Conservation (phyloP, 1,140 invertebrate genomes). For the Diploscapter pachys region DNA sequence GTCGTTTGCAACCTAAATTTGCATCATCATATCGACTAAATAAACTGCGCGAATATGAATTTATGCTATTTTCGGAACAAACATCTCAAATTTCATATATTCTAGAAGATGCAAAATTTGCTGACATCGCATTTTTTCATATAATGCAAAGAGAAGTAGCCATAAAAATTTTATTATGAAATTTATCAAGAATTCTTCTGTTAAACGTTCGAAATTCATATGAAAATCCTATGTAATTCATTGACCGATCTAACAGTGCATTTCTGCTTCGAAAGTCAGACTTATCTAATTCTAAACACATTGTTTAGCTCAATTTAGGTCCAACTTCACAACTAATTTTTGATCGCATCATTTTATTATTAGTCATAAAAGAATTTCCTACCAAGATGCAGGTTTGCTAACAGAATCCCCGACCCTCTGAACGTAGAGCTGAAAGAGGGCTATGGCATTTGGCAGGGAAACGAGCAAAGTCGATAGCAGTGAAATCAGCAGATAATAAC, state of each 20-base stretch:
- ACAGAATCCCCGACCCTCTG: conserved; percentile 25
- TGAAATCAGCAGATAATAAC: conserved; percentile 32
- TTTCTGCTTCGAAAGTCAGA: too few species aligned
- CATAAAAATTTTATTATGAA: too few species aligned
- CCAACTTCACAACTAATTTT: not conserved
- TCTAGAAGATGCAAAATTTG: too few species aligned
- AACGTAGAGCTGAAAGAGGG: conserved; percentile 20
- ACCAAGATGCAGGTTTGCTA: conserved; percentile 23
- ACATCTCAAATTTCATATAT: too few species aligned
- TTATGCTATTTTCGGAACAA: not conserved
- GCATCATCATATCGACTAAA: not conserved
- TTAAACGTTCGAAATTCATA: too few species aligned
- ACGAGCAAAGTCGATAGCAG: conserved; percentile 27
- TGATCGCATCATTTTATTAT: not conserved
- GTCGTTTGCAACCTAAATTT: conserved; percentile 16
- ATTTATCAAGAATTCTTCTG: too few species aligned
- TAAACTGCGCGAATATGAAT: not conserved
- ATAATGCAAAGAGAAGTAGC: too few species aligned
- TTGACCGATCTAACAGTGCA: too few species aligned
- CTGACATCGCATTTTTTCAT: too few species aligned
- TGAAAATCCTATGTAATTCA: too few species aligned
- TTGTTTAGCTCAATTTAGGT: not conserved
- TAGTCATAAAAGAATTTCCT: not conserved
- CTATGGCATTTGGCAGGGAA: conserved; percentile 27
- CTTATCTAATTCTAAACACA: too few species aligned